phyloP scores from a whole-genome alignment of 1,140 invertebrate genomes.

The Apis mellifera region DNA sequence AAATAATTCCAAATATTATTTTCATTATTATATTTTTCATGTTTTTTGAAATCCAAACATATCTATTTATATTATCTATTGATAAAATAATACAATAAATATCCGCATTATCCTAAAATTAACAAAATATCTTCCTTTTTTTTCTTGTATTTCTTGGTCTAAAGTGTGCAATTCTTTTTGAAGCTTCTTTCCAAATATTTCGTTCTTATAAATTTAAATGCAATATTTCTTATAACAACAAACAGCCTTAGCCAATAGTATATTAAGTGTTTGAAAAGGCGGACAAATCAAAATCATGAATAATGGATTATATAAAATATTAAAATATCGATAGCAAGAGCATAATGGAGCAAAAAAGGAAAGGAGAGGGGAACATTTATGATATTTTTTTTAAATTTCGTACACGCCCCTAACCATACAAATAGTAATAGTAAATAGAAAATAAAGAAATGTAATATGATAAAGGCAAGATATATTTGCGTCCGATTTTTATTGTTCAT shows the following conservation, averaged over 20 bases:
- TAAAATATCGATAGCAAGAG: conserved; percentile 46
- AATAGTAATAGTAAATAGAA: conserved; percentile 37
- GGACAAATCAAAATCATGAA: conserved; percentile 46
- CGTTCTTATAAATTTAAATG: conserved; percentile 75
- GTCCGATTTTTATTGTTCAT: conserved; percentile 43
- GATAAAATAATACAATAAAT: conserved; percentile 77
- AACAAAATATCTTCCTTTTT: conserved; percentile 75
- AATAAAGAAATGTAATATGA: conserved; percentile 36
- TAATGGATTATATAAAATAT: conserved; percentile 47
- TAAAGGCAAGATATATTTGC: conserved; percentile 47
- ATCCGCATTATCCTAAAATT: conserved; percentile 75
- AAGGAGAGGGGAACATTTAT: conserved; percentile 19
- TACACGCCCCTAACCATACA: background rate
- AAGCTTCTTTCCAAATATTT: conserved; percentile 61
- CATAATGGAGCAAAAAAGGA: conserved; percentile 9
- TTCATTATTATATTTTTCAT: conserved; percentile 65
- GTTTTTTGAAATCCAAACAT: conserved; percentile 75
- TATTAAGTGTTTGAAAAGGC: conserved; percentile 54
- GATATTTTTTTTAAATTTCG: conserved; percentile 8
- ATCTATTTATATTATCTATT: conserved; percentile 74
- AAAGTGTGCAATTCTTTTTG: conserved; percentile 60
- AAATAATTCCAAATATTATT: conserved; percentile 28
- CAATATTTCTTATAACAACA: conserved; percentile 64
- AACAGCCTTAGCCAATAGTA: conserved; percentile 68
- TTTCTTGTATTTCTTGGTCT: conserved; percentile 56